These are phyloP conservation scores for Gymnoscopelus microlampas DNA, from an alignment of 2,797 vertebrate species.

Conservation along the genomic window DNA sequence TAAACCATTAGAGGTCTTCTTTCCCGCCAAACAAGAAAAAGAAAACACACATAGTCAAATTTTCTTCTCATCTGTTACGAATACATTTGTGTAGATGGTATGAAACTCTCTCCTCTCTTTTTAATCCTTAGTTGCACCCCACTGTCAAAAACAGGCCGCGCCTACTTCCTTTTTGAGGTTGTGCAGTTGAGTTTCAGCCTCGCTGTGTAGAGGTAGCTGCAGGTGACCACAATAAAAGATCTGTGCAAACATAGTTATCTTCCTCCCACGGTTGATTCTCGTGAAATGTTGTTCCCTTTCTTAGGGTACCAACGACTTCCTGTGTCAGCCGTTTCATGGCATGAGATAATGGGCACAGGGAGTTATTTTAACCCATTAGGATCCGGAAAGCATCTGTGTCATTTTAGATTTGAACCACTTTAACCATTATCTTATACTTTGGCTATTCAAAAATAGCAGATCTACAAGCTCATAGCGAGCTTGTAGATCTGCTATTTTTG, in stretches of 20 bases:
- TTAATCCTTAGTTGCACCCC: constrained; percentile 27
- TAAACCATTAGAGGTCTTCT: not conserved
- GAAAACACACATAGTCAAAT: not conserved
- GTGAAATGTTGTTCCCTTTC: constrained; percentile 56
- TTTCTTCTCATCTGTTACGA: not conserved
- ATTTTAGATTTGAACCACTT: too few species aligned
- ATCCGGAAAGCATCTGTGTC: too few species aligned
- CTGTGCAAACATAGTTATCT: constrained; percentile 54
- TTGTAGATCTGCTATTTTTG: too few species aligned
- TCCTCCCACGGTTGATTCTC: constrained; percentile 49
- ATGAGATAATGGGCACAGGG: constrained; percentile 11
- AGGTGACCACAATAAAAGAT: constrained; percentile 73
- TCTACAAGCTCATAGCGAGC: too few species aligned
- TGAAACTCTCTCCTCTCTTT: constrained; percentile 40
- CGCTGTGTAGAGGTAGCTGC: constrained; percentile 49
- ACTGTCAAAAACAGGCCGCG: constrained; percentile 49
- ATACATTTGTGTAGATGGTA: constrained; percentile 18
- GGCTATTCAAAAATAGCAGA: too few species aligned
- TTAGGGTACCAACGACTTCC: constrained; percentile 2
- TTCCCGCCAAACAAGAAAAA: not conserved
- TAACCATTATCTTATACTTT: too few species aligned
- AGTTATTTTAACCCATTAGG: too few species aligned
- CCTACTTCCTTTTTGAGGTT: constrained; percentile 77
- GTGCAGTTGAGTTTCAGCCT: constrained; percentile 58
- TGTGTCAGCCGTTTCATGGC: not conserved